Evolutionary conservation across 2,888 invertebrate genomes (phyloP), one percentile per base, ranked within the genome.

Genomic region (Lasioglossum calceatum): DNA sequence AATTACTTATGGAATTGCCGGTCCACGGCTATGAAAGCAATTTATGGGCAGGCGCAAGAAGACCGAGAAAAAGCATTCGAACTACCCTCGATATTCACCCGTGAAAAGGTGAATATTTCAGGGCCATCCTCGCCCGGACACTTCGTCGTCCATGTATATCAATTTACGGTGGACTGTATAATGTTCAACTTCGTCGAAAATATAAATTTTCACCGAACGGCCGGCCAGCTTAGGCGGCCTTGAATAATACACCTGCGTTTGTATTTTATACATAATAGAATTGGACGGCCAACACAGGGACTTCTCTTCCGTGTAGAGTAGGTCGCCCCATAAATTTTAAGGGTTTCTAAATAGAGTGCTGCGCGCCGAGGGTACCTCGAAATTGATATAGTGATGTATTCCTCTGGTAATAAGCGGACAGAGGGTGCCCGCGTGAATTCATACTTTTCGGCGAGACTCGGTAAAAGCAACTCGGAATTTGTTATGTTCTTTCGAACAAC

Each of bases 1-100:
- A 89, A 93, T 93, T 93, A 93, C 93, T 93, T 92, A 93, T 92
- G 90, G 89, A 91, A 92, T 88, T 91, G 89, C 86, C 86, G 89
- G 80, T 77, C 82, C 75, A 81, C 78, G 87, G 90, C 90, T 82
- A 90, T 88, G 89, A 89, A 91, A 86, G 88, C 89, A 91, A 93
- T 92, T 92, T 93, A 93, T 88, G 90, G 85, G 82, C 79, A 82
- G 79, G 81, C 67, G 87, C 86, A 58, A 58, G 72, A 77, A 70
- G 42, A 23, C 81, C 83, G 79, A 82, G 90, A 89, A 91, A 88
- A 90, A 92, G 91, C 88, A 90, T 91, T 81, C 75, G 83, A 79
- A 85, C 32, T 79, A 87, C 89, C 83, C 84, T 88, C 84, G 88
- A 92, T 89, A 88, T 82, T 80, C 77, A 12, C 74, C 70, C 76